Evolutionary conservation across 1,140 invertebrate genomes (phyloP), one percentile per base, ranked within the genome.

Genomic region (Drosophila micromelanica): DNA sequence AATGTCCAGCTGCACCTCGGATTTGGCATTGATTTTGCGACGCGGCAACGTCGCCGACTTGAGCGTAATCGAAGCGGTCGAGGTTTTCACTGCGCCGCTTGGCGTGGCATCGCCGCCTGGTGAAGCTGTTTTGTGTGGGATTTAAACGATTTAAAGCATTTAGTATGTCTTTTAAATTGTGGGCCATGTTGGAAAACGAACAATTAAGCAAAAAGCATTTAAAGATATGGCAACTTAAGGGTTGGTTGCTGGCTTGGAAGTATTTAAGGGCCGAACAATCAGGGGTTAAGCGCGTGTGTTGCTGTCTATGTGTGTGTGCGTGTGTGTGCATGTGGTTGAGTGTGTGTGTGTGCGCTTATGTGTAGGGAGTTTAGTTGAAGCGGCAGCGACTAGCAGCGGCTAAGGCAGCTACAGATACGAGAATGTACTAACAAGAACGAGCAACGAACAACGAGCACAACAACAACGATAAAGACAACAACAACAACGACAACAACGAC

Each of bases 41-140:
- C 95, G 93, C 3, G 95, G 94, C 57, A 95, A 90, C 0, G 95
- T 95, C 3, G 95, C 94, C 54, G 94, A 95, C 77, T 95, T 95
- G 8, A 95, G 79, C 2, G 94, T 95, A 40, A 95, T 95, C 63
- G 95, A 94, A 62, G 95, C 94, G 2, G 92, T 92, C 9, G 93
- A 93, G 11, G 92, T 93, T 86, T 95, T 94, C 17, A 93, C 93
- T 2, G 93, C 93, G 45, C 93, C 80, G 85, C 69, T 57, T 5
- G 67, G 57, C 23, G 70, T 13, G 9, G 42, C 70, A 38, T 90
- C 89, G 23, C 46, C 65, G 8, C 89, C 85, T 0, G 87, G 80
- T n/a, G 87, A 90, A 61, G 84, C 90, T 91, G 61, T 15, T 15
- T 32, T 8, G 55, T n/a, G 38, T 13, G 38, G 17, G 9, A 43